phyloP scores from a whole-genome alignment of 2,888 invertebrate species.

The Trichogramma dendrolimi region DNA sequence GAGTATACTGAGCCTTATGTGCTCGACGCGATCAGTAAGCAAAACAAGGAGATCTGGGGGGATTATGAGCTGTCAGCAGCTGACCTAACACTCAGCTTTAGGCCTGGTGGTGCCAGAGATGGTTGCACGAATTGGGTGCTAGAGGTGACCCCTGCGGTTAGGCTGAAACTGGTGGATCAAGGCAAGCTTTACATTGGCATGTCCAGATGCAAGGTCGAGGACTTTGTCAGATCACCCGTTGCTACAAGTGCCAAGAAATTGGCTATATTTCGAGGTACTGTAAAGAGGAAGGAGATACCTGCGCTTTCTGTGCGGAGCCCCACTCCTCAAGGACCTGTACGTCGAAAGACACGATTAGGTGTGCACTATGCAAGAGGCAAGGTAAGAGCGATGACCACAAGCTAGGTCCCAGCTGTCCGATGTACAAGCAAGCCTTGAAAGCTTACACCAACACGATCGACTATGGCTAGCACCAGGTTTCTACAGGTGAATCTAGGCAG shows the following conservation, averaged over 20 bases:
- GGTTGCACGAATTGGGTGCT: too few relatives aligned
- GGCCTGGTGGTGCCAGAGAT: too few relatives aligned
- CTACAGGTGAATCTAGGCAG: too few relatives aligned
- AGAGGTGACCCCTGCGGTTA: constrained; percentile 11
- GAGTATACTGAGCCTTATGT: too few relatives aligned
- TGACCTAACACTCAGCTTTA: too few relatives aligned
- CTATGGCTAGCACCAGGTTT: too few relatives aligned
- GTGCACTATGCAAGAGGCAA: background rate
- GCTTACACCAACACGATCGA: background rate
- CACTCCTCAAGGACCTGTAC: background rate
- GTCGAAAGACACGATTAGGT: background rate
- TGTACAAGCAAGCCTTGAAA: background rate
- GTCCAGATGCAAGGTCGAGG: constrained; percentile 21
- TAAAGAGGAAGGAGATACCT: background rate
- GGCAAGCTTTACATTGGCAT: constrained; percentile 23
- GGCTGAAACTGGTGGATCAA: constrained; percentile 9
- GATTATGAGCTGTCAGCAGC: too few relatives aligned
- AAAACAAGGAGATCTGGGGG: too few relatives aligned
- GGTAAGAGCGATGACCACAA: background rate
- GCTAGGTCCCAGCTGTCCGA: background rate
- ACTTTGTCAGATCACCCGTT: constrained; percentile 20
- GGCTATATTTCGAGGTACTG: constrained; percentile 6
- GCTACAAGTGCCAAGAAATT: constrained; percentile 9
- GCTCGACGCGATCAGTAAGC: too few relatives aligned
- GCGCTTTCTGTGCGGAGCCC: background rate